Conservation (phyloP, 2,888 invertebrate species). For the Electrophaes corylata region DNA sequence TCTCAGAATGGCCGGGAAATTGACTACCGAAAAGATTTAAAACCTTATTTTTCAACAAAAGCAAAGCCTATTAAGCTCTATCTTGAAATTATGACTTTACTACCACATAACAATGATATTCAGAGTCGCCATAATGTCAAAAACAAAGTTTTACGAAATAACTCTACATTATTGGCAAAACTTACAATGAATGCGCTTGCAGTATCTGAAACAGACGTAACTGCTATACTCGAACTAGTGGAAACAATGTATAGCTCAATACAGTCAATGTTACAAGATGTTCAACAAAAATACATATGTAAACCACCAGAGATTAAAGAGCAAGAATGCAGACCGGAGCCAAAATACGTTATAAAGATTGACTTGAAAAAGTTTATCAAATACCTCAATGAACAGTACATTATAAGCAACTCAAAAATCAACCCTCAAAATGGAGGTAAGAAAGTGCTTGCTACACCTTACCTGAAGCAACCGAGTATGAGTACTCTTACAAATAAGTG, state of each 20-base stretch:
- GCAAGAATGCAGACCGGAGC: constrained; percentile 2
- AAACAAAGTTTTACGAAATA: neutral
- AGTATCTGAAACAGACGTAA: constrained; percentile 20
- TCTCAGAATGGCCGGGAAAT: neutral
- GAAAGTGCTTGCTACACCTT: neutral
- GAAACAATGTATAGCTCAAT: constrained; percentile 17
- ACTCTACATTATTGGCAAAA: constrained; percentile 4
- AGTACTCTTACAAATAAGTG: neutral
- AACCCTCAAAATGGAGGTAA: neutral
- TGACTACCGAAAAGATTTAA: constrained; percentile 2
- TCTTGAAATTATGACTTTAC: constrained; percentile 12
- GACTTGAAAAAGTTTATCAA: constrained; percentile 16
- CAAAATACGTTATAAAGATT: constrained; percentile 20
- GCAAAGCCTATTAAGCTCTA: constrained; percentile 6
- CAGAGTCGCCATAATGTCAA: neutral
- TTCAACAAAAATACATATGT: constrained; percentile 11
- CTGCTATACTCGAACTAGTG: constrained; percentile 15
- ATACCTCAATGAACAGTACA: constrained; percentile 12
- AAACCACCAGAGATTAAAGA: neutral
- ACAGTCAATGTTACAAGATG: constrained; percentile 10
- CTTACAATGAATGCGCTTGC: constrained; percentile 15
- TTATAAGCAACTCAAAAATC: constrained; percentile 1
- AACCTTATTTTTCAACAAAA: constrained; percentile 4
- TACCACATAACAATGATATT: constrained; percentile 8
- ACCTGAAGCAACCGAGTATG: constrained; percentile 6